Evolutionary conservation across 2,888 invertebrate genomes (phyloP).

Genomic region (Oligia latruncula): DNA sequence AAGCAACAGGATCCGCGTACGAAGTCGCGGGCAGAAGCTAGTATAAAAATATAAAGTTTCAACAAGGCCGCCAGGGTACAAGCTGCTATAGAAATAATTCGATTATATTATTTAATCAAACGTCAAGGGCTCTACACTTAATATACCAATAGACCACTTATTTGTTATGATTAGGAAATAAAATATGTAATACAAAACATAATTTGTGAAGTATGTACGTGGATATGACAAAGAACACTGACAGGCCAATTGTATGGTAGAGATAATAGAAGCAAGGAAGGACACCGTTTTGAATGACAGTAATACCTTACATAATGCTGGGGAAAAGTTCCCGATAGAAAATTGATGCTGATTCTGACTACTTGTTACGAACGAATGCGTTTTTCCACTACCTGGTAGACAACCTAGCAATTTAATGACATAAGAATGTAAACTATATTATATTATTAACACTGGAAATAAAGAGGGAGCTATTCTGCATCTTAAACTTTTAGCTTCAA

Average conservation of each 20-base stretch:
- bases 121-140: conserved; percentile 23
- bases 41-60: background rate
- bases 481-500: background rate
- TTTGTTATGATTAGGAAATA: conserved; percentile 39
- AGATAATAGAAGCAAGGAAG: conserved; percentile 25
- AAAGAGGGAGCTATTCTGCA: background rate
- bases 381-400: conserved; percentile 5
- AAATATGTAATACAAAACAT: conserved; percentile 24
- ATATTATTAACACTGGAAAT: background rate
- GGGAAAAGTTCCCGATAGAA: conserved; percentile 2
- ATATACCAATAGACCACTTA: conserved; percentile 21
- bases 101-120: conserved; percentile 30
- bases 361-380: background rate
- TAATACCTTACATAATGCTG: background rate
- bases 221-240: conserved; percentile 26
- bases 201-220: conserved; percentile 42
- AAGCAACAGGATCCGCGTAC: too few species aligned
- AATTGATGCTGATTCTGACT: background rate
- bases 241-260: conserved; percentile 14
- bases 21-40: too few species aligned
- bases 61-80: background rate
- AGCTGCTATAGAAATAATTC: conserved; percentile 25
- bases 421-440: background rate
- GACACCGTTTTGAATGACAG: conserved; percentile 32
- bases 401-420: background rate